A percentile compares a stretch with the other conserved stretches of the same genome.
Conservation (phyloP, 2,113 vertebrate genomes). For the Anseranas semipalmata region DNA sequence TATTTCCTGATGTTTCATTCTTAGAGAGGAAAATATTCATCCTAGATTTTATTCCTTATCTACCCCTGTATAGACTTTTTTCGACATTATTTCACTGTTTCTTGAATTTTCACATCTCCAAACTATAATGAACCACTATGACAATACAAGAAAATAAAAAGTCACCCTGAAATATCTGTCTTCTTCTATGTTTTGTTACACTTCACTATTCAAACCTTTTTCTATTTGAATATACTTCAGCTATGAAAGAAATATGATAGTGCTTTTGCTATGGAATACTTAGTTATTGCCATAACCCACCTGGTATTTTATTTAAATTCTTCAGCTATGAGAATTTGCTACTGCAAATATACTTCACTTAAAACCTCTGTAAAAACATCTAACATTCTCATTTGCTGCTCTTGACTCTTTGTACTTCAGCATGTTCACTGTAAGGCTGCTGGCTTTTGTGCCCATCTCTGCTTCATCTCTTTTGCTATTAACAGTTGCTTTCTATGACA, state of each 20-base stretch:
- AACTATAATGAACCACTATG: accelerated
- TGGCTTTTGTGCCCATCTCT: neutral
- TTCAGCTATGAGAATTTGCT: neutral
- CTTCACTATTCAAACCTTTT: neutral
- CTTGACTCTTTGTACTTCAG: neutral
- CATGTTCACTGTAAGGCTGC: neutral
- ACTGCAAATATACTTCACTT: neutral
- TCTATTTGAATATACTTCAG: neutral
- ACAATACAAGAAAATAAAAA: neutral
- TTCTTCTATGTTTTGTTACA: neutral
- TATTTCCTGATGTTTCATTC: neutral
- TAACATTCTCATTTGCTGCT: neutral
- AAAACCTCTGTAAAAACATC: neutral
- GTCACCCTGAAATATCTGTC: neutral
- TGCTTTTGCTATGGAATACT: neutral
- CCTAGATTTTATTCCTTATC: neutral
- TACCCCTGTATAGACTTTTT: neutral
- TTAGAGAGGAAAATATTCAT: neutral
- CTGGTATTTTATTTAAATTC: neutral
- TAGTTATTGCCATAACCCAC: neutral
- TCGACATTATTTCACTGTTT: neutral
- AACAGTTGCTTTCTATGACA: neutral
- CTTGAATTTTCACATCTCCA: neutral
- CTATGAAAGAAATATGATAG: neutral
- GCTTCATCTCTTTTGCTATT: neutral